Conservation (phyloP, 1,140 invertebrate species). For the Dryas iulia region DNA sequence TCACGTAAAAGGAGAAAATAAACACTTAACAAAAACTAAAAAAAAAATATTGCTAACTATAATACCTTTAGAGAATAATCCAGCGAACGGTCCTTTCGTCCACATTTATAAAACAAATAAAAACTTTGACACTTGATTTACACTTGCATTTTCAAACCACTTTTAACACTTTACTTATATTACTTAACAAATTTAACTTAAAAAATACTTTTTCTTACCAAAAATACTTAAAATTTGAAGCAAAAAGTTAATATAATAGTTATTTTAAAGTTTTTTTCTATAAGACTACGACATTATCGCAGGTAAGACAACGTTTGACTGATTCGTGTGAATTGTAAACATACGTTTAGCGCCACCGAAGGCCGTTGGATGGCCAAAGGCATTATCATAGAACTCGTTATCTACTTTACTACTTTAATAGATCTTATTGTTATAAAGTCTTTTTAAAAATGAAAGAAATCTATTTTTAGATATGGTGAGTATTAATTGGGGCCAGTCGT, state of each 20-base stretch:
- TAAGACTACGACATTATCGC: not conserved
- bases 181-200: too few relatives aligned
- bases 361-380: not conserved
- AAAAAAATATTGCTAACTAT: too few relatives aligned
- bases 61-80: slow-evolving; percentile 18
- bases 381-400: not conserved
- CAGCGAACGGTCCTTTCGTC: not conserved
- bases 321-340: not conserved
- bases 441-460: too few relatives aligned
- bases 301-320: not conserved
- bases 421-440: too few relatives aligned
- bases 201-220: not conserved
- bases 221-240: not conserved
- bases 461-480: too few relatives aligned
- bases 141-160: not conserved
- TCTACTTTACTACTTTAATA: not conserved
- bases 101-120: slow-evolving; percentile 15
- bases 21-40: too few relatives aligned
- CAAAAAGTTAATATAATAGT: not conserved
- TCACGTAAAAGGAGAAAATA: too few relatives aligned
- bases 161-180: not conserved
- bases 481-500: too few relatives aligned
- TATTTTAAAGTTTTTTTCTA: too few relatives aligned
- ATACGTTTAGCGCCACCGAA: not conserved
- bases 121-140: not conserved